Base-by-base conservation (phyloP, 2,888 invertebrate species). In the Temnothorax ravouxi region DNA sequence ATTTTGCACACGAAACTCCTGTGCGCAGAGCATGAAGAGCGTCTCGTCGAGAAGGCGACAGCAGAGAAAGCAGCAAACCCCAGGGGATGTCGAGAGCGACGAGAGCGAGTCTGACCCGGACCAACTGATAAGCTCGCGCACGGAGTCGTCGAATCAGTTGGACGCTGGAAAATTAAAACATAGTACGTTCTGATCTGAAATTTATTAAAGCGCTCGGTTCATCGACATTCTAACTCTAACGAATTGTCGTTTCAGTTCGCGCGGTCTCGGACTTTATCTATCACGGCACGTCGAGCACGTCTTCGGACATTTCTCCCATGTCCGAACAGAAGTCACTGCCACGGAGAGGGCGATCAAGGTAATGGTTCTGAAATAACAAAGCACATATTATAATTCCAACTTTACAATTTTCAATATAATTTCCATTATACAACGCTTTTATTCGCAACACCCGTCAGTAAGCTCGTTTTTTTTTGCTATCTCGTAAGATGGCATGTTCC, bases 291-390 rank as follows among this genome's bases (percentile, higher is more conserved):
- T 97, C 97, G 93, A 97, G 97, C 95, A 97, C 97, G 90, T 97
- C 97, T 89, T 97, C 97, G 94, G 97, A 97, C 95, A 96, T 97
- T 94, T 97, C 97, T 91, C 97, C 97, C 93, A 97, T 97, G 97
- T 97, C 97, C 93, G 97, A 97, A 95, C 97, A 97, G 95, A 97
- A 97, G 95, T 97, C 97, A 91, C 95, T 97, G 93, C 97, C 97
- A 91, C 96, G 97, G 93, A 96, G 97, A 95, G 96, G 96, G 95
- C 96, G 96, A 94, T 96, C 97, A 95, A 97, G 97, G 96, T 97
- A 96, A 84, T 15, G 56, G 6, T 2, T 50, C 9, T 18, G 8
- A 34, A 56, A 15, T 13, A 44, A 3, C 5, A 66, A 66, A 41
- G 5, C 18, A 18, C 18, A 59, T 8, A 56, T 56, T 59, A 29